phyloP scores from a whole-genome alignment of 2,888 invertebrate species.

The Calliphora vomitoria region DNA sequence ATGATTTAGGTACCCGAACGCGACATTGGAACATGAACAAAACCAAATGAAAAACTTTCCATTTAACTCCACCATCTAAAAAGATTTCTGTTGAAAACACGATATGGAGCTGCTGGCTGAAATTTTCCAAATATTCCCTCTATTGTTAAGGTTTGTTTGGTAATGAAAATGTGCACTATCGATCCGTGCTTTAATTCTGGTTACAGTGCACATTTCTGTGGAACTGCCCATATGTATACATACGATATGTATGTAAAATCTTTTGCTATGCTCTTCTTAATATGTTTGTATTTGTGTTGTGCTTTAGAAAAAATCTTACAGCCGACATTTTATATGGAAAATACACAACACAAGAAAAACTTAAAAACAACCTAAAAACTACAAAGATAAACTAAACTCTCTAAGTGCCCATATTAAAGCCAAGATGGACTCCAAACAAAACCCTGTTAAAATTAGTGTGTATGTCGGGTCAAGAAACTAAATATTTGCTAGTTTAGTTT shows the following conservation, averaged over 20 bases:
- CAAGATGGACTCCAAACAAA: constrained; percentile 52
- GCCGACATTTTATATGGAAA: constrained; percentile 55
- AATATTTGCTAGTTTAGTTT: constrained; percentile 69
- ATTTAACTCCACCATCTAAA: too few relatives aligned
- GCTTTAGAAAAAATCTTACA: constrained; percentile 35
- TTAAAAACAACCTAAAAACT: constrained; percentile 20
- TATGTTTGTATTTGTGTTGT: constrained; percentile 22
- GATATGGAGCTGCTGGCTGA: too few relatives aligned
- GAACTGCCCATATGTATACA: neutral
- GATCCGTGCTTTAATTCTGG: too few relatives aligned
- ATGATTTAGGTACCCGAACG: too few relatives aligned
- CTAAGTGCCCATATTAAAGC: constrained; percentile 65
- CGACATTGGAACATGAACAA: too few relatives aligned
- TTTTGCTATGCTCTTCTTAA: neutral
- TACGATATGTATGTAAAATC: neutral
- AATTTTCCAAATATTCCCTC: too few relatives aligned
- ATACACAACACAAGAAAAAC: constrained; percentile 15
- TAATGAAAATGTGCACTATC: too few relatives aligned
- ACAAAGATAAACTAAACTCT: constrained; percentile 47
- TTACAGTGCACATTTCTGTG: too few relatives aligned
- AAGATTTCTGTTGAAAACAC: too few relatives aligned
- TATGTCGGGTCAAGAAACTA: constrained; percentile 51
- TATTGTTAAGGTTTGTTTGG: too few relatives aligned
- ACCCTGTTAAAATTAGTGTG: constrained; percentile 5
- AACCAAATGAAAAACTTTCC: too few relatives aligned